These are phyloP conservation scores for Stichodactyla mertensii DNA, from an alignment of 64 coral and sea anemone species.

Conservation along the genomic window DNA sequence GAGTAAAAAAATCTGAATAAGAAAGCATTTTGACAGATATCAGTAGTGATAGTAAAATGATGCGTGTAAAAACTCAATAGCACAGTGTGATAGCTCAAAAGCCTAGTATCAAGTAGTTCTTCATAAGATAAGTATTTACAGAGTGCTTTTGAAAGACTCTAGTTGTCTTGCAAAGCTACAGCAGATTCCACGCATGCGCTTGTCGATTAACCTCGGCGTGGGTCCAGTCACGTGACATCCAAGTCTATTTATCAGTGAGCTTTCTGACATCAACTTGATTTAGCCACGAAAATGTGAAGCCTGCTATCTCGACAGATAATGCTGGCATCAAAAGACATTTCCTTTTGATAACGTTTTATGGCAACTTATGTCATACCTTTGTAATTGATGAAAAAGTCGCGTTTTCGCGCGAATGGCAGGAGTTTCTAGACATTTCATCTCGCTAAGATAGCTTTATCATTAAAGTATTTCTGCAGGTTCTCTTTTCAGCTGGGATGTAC, in stretches of 20 bases:
- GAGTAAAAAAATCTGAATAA: too few species aligned
- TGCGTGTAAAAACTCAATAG: too few species aligned
- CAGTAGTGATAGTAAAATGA: too few species aligned
- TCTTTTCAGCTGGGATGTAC: not conserved
- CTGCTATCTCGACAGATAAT: not conserved
- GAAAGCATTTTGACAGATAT: too few species aligned
- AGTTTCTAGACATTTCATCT: not conserved
- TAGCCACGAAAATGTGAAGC: not conserved
- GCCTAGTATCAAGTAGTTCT: too few species aligned
- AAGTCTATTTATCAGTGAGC: not conserved
- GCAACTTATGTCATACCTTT: not conserved
- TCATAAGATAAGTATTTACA: too few species aligned
- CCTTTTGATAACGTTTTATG: conserved; percentile 15
- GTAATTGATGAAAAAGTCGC: not conserved
- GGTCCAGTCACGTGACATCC: not conserved
- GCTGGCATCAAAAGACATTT: not conserved
- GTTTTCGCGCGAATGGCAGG: not conserved
- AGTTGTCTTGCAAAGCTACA: too few species aligned
- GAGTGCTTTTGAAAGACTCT: too few species aligned
- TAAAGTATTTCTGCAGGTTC: not conserved
- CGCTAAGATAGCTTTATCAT: not conserved
- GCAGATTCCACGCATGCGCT: too few species aligned
- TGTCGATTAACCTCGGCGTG: not conserved
- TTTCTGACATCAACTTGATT: not conserved
- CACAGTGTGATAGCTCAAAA: too few species aligned